A percentile compares a stretch with the other conserved stretches of the same genome.
These are phyloP conservation scores for Mya arenaria DNA, from an alignment of 1,140 invertebrate species.

Conservation along the genomic window DNA sequence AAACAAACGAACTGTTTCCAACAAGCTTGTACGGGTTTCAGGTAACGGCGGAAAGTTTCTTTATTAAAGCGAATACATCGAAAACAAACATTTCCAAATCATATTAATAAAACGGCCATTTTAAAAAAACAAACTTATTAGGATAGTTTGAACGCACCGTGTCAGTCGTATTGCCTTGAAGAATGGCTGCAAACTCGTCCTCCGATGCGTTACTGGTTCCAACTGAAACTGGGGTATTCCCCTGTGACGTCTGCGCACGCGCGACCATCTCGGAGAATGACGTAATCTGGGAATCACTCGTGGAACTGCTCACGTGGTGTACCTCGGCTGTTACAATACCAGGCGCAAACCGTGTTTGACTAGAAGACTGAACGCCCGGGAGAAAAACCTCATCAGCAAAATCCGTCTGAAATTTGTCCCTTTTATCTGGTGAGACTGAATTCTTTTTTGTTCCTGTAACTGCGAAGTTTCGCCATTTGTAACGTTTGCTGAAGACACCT, in stretches of 20 bases:
- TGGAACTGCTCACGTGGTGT: conserved; percentile 4
- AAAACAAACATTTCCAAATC: too few species aligned
- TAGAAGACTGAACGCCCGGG: background rate
- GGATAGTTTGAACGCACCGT: conserved; percentile 1
- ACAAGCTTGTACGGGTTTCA: too few species aligned
- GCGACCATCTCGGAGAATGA: conserved; percentile 42
- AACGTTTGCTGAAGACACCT: conserved; percentile 50
- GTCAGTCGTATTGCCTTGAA: conserved; percentile 16
- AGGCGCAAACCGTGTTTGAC: too few species aligned
- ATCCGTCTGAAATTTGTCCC: background rate
- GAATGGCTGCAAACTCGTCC: background rate
- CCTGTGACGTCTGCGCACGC: background rate
- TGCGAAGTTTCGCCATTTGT: conserved; percentile 44
- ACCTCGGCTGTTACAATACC: background rate
- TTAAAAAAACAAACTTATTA: too few species aligned
- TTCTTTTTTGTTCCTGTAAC: conserved; percentile 8
- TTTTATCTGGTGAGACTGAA: background rate
- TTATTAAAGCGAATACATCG: too few species aligned
- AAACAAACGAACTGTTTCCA: too few species aligned
- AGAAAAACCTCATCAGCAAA: background rate
- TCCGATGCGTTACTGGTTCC: background rate
- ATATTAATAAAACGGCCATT: too few species aligned
- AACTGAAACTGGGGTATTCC: background rate
- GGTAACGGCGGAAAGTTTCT: too few species aligned
- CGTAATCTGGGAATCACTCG: conserved; percentile 45